phyloP scores from a whole-genome alignment of 2,888 invertebrate genomes.

The Acronicta aceris region DNA sequence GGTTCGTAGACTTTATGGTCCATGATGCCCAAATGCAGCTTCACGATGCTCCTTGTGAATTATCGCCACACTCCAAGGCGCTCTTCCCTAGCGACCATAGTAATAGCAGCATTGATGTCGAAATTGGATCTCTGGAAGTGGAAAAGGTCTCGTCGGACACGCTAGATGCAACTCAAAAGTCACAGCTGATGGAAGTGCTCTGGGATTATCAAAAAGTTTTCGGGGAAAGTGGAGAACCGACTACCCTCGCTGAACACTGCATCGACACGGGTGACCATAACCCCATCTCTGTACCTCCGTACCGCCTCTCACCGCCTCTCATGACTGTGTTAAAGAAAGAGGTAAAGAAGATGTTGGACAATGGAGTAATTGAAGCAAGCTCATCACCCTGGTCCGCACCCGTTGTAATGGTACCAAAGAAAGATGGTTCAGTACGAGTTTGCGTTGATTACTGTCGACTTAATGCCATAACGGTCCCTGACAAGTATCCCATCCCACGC shows the following conservation, averaged over 20 bases:
- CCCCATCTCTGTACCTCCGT: conserved; percentile 19
- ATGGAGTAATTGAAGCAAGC: conserved; percentile 3
- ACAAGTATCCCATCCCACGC: conserved; percentile 5
- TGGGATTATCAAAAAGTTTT: conserved; percentile 3
- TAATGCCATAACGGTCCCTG: conserved; percentile 8
- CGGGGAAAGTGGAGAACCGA: neutral
- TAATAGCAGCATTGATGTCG: conserved; percentile 3
- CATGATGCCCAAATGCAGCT: no score
- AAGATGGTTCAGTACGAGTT: conserved; percentile 58
- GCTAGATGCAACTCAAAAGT: neutral
- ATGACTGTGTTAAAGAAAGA: conserved; percentile 7
- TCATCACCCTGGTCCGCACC: conserved; percentile 65
- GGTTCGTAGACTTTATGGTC: no score
- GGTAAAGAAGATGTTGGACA: conserved; percentile 9
- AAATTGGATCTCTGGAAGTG: neutral
- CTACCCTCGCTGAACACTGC: conserved; percentile 24
- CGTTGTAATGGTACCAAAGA: conserved; percentile 68
- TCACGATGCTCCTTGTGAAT: no score
- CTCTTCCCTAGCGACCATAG: no score
- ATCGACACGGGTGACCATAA: conserved; percentile 33
- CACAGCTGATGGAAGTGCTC: conserved; percentile 7
- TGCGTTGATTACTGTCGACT: conserved; percentile 59
- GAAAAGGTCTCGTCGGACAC: neutral
- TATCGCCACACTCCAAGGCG: no score
- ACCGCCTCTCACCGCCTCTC: conserved; percentile 16